Evolutionary conservation across 1,140 invertebrate genomes (phyloP).

Genomic region (Zaprionus kolodkinae): DNA sequence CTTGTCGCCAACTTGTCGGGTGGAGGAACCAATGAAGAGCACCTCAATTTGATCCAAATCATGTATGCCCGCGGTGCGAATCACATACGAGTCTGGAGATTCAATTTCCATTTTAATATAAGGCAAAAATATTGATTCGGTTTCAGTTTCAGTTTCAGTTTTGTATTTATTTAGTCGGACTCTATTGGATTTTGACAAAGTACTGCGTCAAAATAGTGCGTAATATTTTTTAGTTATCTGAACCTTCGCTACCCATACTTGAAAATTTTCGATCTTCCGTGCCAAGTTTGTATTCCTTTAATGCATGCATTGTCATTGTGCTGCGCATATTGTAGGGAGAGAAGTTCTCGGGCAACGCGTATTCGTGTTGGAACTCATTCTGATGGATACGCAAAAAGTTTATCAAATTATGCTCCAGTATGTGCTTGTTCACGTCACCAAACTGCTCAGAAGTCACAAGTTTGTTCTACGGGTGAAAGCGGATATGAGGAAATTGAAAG

Average conservation of each 20-base stretch:
- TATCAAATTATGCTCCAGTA: conserved; percentile 56
- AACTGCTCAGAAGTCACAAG: background rate
- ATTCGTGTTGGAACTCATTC: conserved; percentile 47
- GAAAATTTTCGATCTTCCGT: too few species aligned
- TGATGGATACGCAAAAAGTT: conserved; percentile 58
- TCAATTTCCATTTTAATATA: conserved; percentile 29
- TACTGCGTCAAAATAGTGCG: too few species aligned
- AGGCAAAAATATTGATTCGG: background rate
- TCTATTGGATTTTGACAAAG: conserved; percentile 9
- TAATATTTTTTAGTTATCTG: background rate
- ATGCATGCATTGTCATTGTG: background rate
- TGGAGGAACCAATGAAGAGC: conserved; percentile 12
- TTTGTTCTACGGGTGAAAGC: conserved; percentile 5
- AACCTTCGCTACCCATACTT: background rate
- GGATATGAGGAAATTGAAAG: too few species aligned
- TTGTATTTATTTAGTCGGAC: conserved; percentile 4
- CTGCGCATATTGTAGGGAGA: background rate
- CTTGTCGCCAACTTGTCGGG: conserved; percentile 48
- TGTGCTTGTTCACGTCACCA: conserved; percentile 34
- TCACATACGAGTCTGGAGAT: conserved; percentile 4
- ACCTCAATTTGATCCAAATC: conserved; percentile 33
- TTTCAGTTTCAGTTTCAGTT: background rate
- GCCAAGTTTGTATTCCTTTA: background rate
- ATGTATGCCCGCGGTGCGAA: conserved; percentile 25
- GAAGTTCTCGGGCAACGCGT: conserved; percentile 73